Evolutionary conservation across 1,140 invertebrate species (phyloP), one percentile per base, ranked within the genome.

Genomic region (Drosophila ananassae): DNA sequence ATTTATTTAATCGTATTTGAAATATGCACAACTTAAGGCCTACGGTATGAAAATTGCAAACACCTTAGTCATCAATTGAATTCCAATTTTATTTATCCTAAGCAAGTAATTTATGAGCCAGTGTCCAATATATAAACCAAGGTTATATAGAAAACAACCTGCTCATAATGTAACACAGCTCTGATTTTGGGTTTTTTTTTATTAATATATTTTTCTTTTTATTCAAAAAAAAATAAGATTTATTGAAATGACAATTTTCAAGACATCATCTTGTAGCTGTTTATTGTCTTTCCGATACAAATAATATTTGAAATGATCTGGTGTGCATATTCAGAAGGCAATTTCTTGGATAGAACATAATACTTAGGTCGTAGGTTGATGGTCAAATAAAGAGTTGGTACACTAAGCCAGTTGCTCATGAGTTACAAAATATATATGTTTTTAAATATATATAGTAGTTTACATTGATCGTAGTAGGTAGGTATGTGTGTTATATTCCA

Each of bases 11-110:
- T 44, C 41, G 41, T 75, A 22, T 67, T 74, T 83, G 47, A 69
- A 84, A 56, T 80, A 85, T 84, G 81, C 81, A 84, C 77, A 87
- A 78, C 79, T 87, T 89, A 87, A 79, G 83, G 79, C 79, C 75
- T 89, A 87, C 82, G 68, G 69, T 82, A 87, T 82, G 83, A 87
- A 87, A 84, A 76, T 79, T 76, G 76, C 79, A 79, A 77, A 87
- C 53, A 57, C 64, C 76, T 67, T 59, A 54, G 51, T 60, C 34
- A 21, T 41, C 47, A 52, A 54, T 73, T 59, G 34, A 62, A 58
- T 68, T 44, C 53, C 25, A 47, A 57, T 48, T 7, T 52, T 67
- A 52, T 39, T 56, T 62, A 48, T 57, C 61, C 46, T 73, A 69
- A 79, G 50, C 60, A 73, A 73, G 60, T 54, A 61, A 46, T 55